These are phyloP conservation scores for Lophochroa leadbeateri DNA, from an alignment of 2,113 vertebrate species.

Conservation along the genomic window DNA sequence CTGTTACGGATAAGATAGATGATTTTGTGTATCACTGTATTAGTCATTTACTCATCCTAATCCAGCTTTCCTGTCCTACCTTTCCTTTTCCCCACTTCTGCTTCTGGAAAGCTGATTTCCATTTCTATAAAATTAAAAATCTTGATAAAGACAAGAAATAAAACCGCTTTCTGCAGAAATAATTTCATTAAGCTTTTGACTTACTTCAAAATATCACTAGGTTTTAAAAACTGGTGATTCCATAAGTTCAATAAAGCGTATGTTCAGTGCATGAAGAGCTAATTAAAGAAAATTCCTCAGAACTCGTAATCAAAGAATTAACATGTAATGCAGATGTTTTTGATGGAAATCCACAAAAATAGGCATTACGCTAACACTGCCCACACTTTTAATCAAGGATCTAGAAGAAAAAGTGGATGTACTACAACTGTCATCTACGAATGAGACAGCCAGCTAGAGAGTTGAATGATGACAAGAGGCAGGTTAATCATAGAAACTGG, in stretches of 20 bases:
- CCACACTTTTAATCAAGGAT: background rate
- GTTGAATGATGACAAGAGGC: background rate
- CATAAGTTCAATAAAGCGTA: background rate
- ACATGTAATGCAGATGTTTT: background rate
- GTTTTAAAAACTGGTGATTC: background rate
- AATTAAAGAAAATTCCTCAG: background rate
- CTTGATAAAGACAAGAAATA: background rate
- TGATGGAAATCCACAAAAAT: background rate
- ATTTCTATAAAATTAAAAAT: background rate
- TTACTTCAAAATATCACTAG: background rate
- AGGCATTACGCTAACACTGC: background rate
- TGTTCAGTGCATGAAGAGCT: background rate
- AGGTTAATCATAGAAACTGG: background rate
- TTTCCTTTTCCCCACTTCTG: background rate
- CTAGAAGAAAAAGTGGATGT: background rate
- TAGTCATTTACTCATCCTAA: background rate
- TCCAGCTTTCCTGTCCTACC: background rate
- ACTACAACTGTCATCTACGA: background rate
- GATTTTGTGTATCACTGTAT: fast-evolving
- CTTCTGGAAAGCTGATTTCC: background rate
- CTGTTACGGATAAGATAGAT: background rate
- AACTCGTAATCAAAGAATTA: background rate
- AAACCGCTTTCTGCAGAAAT: background rate
- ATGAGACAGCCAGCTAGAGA: background rate
- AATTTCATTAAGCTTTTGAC: background rate